Conservation (phyloP, 2,797 vertebrate genomes). For the Hydrolagus colliei region DNA sequence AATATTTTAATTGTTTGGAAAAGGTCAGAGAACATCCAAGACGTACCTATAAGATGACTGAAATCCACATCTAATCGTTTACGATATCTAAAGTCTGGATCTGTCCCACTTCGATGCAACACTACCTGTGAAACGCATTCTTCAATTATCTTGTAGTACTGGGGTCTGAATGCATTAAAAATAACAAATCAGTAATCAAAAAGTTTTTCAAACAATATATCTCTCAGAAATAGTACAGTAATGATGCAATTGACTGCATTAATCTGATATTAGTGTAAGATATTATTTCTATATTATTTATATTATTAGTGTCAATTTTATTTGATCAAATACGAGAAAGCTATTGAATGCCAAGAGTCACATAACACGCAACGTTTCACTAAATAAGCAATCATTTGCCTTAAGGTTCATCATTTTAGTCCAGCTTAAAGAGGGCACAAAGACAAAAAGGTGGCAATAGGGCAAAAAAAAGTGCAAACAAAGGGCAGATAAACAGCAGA, state of each 20-base stretch:
- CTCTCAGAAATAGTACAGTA: background rate
- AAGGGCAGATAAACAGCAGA: no score
- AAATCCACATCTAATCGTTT: constrained; percentile 86
- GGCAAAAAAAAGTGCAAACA: no score
- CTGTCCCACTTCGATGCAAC: constrained; percentile 82
- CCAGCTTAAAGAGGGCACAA: no score
- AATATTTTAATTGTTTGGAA: background rate
- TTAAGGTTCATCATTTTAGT: no score
- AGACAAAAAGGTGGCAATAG: no score
- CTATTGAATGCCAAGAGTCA: no score
- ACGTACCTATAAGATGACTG: constrained; percentile 80
- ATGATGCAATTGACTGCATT: background rate
- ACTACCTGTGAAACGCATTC: constrained; percentile 93
- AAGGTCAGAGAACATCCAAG: constrained; percentile 26
- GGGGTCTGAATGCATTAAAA: constrained; percentile 63
- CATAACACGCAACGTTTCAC: background rate
- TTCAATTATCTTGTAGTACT: constrained; percentile 97
- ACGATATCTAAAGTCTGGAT: constrained; percentile 89
- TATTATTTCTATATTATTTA: no score
- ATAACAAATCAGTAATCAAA: background rate
- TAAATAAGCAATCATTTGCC: background rate
- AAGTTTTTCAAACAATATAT: no score
- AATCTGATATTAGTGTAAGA: no score
- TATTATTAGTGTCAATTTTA: background rate
- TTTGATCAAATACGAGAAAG: background rate